Conservation (phyloP, 1,140 invertebrate genomes). For the Nephotettix cincticeps region DNA sequence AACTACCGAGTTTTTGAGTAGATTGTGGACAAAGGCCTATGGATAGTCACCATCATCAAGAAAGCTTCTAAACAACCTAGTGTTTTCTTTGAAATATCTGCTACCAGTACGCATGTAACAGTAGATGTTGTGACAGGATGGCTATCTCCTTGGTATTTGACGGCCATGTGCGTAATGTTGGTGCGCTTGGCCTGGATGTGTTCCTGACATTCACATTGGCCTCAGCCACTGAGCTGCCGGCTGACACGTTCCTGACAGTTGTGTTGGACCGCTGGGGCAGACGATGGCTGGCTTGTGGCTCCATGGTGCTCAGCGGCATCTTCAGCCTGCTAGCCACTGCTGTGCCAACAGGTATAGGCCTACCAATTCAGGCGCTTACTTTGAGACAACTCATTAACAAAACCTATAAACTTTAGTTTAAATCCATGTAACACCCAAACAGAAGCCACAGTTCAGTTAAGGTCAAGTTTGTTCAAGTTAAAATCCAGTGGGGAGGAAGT, state of each 20-base stretch:
- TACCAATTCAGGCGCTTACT: no score
- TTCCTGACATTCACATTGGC: constrained; percentile 84
- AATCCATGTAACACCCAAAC: no score
- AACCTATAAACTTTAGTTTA: no score
- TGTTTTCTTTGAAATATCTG: no score
- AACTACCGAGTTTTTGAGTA: no score
- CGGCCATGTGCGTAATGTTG: constrained; percentile 81
- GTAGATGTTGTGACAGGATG: constrained; percentile 61
- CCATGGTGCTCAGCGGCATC: constrained; percentile 74
- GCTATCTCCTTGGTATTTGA: constrained; percentile 82
- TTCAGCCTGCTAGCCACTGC: constrained; percentile 74
- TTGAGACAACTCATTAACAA: no score
- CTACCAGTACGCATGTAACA: no score
- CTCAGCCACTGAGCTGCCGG: constrained; percentile 77
- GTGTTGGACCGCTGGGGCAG: constrained; percentile 80
- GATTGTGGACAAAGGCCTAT: not conserved
- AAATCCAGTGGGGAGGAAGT: no score
- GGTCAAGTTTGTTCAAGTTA: no score
- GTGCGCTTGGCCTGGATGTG: constrained; percentile 73
- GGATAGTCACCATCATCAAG: not conserved
- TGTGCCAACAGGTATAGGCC: constrained; percentile 66
- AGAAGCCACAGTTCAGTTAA: no score
- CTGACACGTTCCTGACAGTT: constrained; percentile 76
- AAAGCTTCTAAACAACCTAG: no score
- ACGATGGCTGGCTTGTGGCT: constrained; percentile 78